Conservation (phyloP, 64 coral and sea anemone species). For the Trachythela sp. region DNA sequence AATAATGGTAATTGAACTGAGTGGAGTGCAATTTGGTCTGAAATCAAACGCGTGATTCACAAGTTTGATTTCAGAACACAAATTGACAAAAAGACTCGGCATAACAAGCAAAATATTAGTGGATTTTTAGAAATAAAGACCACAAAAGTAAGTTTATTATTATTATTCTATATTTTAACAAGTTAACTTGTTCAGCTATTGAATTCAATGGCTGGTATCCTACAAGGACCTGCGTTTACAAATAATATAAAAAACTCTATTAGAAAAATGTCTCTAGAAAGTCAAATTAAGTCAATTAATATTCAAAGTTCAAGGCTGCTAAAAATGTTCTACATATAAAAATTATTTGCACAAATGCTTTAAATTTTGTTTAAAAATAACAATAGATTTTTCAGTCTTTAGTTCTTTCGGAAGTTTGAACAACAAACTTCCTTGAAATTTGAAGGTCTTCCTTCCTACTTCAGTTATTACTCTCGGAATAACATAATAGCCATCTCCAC, state of each 20-base stretch:
- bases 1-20: too few species aligned
- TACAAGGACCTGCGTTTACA: conserved; percentile 1
- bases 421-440: neutral
- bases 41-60: too few species aligned
- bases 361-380: conserved; percentile 4
- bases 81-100: too few species aligned
- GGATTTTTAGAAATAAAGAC: too few species aligned
- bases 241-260: too few species aligned
- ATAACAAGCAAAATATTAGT: too few species aligned
- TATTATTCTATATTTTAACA: neutral
- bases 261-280: neutral
- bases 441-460: neutral
- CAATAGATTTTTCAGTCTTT: conserved; percentile 7
- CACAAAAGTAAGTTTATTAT: too few species aligned
- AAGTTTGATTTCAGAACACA: too few species aligned
- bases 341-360: conserved; percentile 2
- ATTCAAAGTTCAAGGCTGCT: neutral
- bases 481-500: neutral
- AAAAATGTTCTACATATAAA: neutral
- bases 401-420: neutral
- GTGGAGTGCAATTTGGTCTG: too few species aligned
- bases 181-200: conserved; percentile 19
- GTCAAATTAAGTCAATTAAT: neutral
- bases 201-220: neutral
- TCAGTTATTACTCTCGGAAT: neutral